Evolutionary conservation across 2,888 invertebrate species (phyloP).

Genomic region (Sphaerophoria taeniata): DNA sequence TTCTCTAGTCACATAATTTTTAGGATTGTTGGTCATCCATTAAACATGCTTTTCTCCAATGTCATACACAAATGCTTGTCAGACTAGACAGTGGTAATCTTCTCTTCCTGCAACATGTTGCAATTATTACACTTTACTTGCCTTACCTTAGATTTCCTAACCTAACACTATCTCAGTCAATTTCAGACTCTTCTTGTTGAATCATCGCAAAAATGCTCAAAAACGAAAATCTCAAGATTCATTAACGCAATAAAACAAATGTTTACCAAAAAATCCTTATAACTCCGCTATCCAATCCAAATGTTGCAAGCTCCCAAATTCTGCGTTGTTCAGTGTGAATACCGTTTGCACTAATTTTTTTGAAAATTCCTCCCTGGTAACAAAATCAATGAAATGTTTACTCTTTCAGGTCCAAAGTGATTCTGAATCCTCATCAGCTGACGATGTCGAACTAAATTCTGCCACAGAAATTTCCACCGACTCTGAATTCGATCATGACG

Average conservation of each 20-base stretch:
- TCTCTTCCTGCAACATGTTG: too few species aligned
- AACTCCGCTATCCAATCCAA: conserved; percentile 1
- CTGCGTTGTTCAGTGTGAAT: conserved; percentile 58
- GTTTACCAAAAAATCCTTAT: not conserved
- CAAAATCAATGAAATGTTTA: not conserved
- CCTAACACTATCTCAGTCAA: too few species aligned
- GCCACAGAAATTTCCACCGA: conserved; percentile 96
- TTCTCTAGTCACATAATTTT: too few species aligned
- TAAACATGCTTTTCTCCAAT: too few species aligned
- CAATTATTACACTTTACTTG: too few species aligned
- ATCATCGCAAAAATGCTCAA: too few species aligned
- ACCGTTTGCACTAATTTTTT: conserved; percentile 50
- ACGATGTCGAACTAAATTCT: conserved; percentile 90
- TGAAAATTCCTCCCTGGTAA: not conserved
- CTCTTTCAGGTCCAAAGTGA: conserved; percentile 86
- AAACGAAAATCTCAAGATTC: too few species aligned
- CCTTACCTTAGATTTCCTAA: too few species aligned
- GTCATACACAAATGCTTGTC: too few species aligned
- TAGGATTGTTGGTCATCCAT: too few species aligned
- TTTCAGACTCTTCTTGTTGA: too few species aligned
- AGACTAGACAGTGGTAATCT: too few species aligned
- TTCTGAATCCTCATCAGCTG: conserved; percentile 86
- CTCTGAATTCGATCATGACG: conserved; percentile 95
- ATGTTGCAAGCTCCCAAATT: conserved; percentile 45
- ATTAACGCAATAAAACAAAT: not conserved